phyloP scores from a whole-genome alignment of 2,797 vertebrate species.

The Anguilla anguilla region DNA sequence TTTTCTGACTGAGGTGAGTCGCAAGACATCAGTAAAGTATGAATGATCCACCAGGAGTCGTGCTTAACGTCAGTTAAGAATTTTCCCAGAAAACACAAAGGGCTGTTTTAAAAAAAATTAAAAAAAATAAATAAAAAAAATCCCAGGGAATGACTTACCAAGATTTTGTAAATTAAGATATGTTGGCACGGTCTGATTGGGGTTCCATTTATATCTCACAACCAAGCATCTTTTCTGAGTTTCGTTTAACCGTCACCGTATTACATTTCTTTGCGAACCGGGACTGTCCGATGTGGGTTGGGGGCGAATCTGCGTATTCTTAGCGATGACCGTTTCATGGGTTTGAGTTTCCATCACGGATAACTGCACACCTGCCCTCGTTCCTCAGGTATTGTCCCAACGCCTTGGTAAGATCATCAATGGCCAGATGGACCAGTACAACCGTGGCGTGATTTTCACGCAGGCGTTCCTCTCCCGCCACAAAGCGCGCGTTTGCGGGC shows the following conservation, averaged over 20 bases:
- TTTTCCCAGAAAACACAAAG: not conserved
- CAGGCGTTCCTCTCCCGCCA: conserved; percentile 89
- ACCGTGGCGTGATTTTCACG: conserved; percentile 89
- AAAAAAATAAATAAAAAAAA: not conserved
- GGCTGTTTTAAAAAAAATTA: not conserved
- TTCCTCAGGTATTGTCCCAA: conserved; percentile 78
- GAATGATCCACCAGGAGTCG: not conserved
- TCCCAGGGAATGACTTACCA: not conserved
- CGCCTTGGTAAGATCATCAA: conserved; percentile 85
- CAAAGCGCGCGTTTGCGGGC: conserved; percentile 87
- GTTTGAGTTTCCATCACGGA: not conserved
- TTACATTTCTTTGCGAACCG: not conserved
- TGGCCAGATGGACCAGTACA: conserved; percentile 90
- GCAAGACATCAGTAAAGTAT: not conserved
- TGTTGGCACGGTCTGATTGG: not conserved
- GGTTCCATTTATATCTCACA: not conserved
- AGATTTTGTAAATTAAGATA: not conserved
- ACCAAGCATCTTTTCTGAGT: not conserved
- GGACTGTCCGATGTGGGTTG: not conserved
- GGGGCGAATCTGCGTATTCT: not conserved
- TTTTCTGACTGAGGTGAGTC: conserved; percentile 85
- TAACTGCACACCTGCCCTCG: not conserved
- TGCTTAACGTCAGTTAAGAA: not conserved
- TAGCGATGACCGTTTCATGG: not conserved
- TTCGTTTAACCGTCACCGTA: not conserved